Conservation (phyloP, 35 echinoderm and acorn worm species). For the Chiridota heheva region DNA sequence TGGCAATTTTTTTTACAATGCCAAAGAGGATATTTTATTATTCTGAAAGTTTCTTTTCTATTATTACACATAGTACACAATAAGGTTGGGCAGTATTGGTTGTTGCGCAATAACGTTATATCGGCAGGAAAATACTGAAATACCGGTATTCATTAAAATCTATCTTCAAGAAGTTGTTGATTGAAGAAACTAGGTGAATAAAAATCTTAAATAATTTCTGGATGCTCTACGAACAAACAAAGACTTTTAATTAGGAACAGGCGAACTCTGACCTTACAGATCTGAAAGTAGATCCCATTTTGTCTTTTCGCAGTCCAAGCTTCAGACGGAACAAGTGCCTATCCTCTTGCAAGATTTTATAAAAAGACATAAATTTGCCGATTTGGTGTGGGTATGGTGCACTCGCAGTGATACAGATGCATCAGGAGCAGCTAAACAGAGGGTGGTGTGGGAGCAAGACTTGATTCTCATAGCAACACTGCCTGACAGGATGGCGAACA, state of each 20-base stretch:
- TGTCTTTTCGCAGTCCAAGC: constrained; percentile 67
- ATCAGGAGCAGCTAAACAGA: not conserved
- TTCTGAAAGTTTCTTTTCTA: no score
- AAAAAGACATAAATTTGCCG: constrained; percentile 26
- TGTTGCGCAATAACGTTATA: no score
- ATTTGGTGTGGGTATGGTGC: constrained; percentile 73
- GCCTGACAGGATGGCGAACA: constrained; percentile 93
- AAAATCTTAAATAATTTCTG: not conserved
- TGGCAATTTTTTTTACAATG: no score
- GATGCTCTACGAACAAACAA: no score
- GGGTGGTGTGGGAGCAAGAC: constrained; percentile 56
- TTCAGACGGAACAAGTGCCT: constrained; percentile 89
- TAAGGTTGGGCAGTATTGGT: no score
- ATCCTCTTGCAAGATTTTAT: constrained; percentile 78
- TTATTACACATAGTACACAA: no score
- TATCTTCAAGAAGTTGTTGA: not conserved
- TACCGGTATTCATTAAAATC: not conserved
- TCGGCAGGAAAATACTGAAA: no score
- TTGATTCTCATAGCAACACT: constrained; percentile 62
- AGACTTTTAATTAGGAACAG: no score
- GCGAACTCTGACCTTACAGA: no score
- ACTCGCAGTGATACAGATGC: constrained; percentile 15
- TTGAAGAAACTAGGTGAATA: not conserved
- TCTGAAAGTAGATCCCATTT: constrained; percentile 4
- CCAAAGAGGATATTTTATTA: no score